Conservation (phyloP, 2,113 vertebrate species). For the Serinus canaria region DNA sequence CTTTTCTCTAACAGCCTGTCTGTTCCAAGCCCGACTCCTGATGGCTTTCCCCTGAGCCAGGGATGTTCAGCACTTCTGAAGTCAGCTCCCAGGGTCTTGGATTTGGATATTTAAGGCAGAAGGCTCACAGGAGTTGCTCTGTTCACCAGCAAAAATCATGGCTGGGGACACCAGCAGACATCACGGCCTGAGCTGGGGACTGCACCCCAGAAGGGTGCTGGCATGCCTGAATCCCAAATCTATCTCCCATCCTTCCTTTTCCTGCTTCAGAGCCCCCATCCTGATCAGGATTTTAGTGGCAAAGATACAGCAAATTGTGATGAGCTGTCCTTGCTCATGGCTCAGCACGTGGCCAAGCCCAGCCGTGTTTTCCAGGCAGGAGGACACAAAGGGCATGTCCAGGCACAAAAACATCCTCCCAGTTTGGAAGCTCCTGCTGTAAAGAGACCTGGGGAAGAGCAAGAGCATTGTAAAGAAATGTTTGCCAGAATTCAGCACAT, state of each 20-base stretch:
- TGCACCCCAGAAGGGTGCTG: fast-evolving
- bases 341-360: neutral
- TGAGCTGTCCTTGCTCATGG: neutral
- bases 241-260: neutral
- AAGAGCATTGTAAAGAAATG: fast-evolving
- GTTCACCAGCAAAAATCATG: fast-evolving
- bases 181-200: fast-evolving
- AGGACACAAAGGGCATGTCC: neutral
- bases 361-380: neutral
- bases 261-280: neutral
- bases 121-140: fast-evolving
- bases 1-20: neutral
- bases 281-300: neutral
- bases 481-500: neutral
- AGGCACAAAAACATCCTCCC: neutral
- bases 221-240: neutral
- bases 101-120: neutral
- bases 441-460: neutral
- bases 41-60: neutral
- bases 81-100: neutral
- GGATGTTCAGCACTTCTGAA: neutral
- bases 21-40: neutral
- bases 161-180: neutral
- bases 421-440: neutral
- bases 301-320: neutral